phyloP scores from a whole-genome alignment of 2,113 vertebrate genomes.

The Neolamprologus hecqui region DNA sequence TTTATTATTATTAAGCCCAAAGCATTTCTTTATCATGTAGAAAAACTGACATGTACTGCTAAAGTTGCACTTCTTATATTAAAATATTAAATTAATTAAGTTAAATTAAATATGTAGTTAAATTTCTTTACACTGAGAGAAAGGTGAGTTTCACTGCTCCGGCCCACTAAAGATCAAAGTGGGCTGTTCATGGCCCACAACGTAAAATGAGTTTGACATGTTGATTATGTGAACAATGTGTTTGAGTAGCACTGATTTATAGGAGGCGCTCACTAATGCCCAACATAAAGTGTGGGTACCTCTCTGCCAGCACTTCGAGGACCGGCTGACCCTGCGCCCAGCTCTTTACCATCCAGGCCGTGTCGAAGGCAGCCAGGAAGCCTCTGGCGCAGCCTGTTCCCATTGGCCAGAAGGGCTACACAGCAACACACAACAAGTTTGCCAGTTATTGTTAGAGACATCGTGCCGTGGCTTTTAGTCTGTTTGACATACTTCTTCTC shows the following conservation, averaged over 20 bases:
- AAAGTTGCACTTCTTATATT: background rate
- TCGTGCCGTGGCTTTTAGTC: background rate
- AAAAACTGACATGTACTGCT: background rate
- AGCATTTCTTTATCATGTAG: background rate
- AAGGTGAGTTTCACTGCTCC: background rate
- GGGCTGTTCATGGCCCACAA: background rate
- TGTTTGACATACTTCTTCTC: background rate
- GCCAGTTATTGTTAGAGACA: background rate
- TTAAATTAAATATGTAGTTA: background rate
- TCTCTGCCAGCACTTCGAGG: slow-evolving; percentile 87
- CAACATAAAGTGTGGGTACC: slow-evolving; percentile 62
- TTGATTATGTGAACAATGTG: background rate
- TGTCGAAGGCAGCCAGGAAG: slow-evolving; percentile 93
- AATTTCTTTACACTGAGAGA: background rate
- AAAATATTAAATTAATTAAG: background rate
- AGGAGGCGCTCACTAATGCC: background rate
- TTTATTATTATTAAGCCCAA: background rate
- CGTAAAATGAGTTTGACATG: background rate
- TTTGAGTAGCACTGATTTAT: background rate
- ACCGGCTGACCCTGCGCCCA: slow-evolving; percentile 84
- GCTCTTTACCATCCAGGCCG: slow-evolving; percentile 90
- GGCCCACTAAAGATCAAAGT: background rate
- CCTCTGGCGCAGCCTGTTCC: slow-evolving; percentile 95
- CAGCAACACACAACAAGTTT: background rate
- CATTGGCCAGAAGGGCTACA: slow-evolving; percentile 98